These are phyloP conservation scores for Dunckerocampus dactyliophorus DNA, from an alignment of 2,113 vertebrate species.

Conservation along the genomic window DNA sequence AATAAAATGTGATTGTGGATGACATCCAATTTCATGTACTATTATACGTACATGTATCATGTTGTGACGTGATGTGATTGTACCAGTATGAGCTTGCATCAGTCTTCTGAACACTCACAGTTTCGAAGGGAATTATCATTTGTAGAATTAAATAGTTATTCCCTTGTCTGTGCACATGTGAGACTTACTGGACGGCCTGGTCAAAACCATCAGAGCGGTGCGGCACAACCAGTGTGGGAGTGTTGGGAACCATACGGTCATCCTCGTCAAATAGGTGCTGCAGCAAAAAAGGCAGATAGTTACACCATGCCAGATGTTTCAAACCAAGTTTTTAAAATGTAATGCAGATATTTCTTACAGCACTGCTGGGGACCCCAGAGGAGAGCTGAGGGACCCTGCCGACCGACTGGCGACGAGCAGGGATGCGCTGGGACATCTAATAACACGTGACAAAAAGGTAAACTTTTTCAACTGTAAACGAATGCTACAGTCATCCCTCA, in stretches of 20 bases:
- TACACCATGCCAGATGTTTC: background rate
- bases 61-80: no score
- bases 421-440: constrained; percentile 58
- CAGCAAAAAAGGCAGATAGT: constrained; percentile 49
- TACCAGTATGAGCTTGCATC: no score
- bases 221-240: constrained; percentile 86
- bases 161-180: background rate
- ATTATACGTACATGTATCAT: no score
- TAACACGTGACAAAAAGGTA: background rate
- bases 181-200: constrained; percentile 91
- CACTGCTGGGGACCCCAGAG: constrained; percentile 78
- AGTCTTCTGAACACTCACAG: background rate
- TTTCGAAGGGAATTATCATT: background rate
- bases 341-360: constrained; percentile 71
- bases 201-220: constrained; percentile 90
- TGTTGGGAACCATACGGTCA: constrained; percentile 93
- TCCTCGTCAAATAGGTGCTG: constrained; percentile 93
- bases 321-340: background rate
- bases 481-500: background rate
- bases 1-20: no score
- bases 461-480: background rate
- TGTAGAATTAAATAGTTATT: background rate
- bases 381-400: constrained; percentile 84
- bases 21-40: no score
- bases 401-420: constrained; percentile 79